Conservation (phyloP, 2,888 invertebrate species). For the Poecilus cupreus region DNA sequence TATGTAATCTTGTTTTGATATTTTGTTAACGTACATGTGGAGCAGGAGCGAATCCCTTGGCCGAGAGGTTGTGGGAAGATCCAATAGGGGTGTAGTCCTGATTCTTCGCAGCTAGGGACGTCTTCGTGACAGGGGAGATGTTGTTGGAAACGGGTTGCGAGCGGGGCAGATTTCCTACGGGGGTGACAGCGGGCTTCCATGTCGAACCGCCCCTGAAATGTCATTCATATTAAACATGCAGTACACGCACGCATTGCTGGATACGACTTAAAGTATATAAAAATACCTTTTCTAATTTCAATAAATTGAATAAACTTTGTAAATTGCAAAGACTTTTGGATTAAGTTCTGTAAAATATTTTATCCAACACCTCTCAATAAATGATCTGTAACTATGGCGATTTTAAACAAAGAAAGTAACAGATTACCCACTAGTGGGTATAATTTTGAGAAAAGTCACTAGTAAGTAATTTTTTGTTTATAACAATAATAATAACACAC, state of each 20-base stretch:
- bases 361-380: too few species aligned
- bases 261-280: too few species aligned
- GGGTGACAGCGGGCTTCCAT: constrained; percentile 93
- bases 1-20: neutral
- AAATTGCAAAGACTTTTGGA: too few species aligned
- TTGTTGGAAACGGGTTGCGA: constrained; percentile 76
- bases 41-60: constrained; percentile 82
- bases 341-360: too few species aligned
- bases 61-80: constrained; percentile 90
- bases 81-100: constrained; percentile 85
- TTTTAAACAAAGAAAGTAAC: too few species aligned
- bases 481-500: too few species aligned
- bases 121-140: constrained; percentile 86
- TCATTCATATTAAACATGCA: constrained; percentile 61
- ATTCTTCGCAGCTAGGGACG: constrained; percentile 86
- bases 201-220: constrained; percentile 86
- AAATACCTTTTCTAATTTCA: too few species aligned
- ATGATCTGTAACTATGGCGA: too few species aligned
- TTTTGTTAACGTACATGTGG: constrained; percentile 43
- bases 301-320: too few species aligned
- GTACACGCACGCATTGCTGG: neutral
- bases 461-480: too few species aligned
- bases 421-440: too few species aligned
- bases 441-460: too few species aligned
- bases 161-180: constrained; percentile 83